These are phyloP conservation scores for Tachypleus tridentatus DNA, from an alignment of 1,140 invertebrate genomes.

Conservation along the genomic window DNA sequence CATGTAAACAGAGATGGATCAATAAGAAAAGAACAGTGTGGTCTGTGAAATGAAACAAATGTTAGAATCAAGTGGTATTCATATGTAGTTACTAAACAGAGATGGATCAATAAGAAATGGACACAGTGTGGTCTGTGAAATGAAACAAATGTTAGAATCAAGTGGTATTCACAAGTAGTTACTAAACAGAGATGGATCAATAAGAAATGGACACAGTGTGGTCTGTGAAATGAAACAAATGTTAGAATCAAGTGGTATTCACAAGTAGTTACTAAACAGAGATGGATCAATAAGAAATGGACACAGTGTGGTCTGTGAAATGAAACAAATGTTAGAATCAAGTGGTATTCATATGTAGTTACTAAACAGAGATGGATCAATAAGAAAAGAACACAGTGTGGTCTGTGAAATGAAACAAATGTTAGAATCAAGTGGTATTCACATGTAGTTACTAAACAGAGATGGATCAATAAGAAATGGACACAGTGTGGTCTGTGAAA, in stretches of 20 bases:
- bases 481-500: conserved; percentile 40
- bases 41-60: too few relatives aligned
- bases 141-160: too few relatives aligned
- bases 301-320: conserved; percentile 39
- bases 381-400: conserved; percentile 52
- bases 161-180: too few relatives aligned
- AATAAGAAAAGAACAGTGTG: conserved; percentile 57
- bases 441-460: too few relatives aligned
- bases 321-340: too few relatives aligned
- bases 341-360: too few relatives aligned
- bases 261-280: conserved; percentile 30
- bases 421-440: too few relatives aligned
- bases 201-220: conserved; percentile 52
- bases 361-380: conserved; percentile 65
- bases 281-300: conserved; percentile 84
- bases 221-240: conserved; percentile 32
- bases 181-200: conserved; percentile 65
- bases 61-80: too few relatives aligned
- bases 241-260: too few relatives aligned
- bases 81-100: too few relatives aligned
- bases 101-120: conserved; percentile 84
- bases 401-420: conserved; percentile 32
- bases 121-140: conserved; percentile 39
- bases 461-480: conserved; percentile 84
- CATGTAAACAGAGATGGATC: conserved; percentile 85